These are phyloP conservation scores for Neolamprologus sp. DNA, from an alignment of 2,113 vertebrate genomes.

Conservation along the genomic window DNA sequence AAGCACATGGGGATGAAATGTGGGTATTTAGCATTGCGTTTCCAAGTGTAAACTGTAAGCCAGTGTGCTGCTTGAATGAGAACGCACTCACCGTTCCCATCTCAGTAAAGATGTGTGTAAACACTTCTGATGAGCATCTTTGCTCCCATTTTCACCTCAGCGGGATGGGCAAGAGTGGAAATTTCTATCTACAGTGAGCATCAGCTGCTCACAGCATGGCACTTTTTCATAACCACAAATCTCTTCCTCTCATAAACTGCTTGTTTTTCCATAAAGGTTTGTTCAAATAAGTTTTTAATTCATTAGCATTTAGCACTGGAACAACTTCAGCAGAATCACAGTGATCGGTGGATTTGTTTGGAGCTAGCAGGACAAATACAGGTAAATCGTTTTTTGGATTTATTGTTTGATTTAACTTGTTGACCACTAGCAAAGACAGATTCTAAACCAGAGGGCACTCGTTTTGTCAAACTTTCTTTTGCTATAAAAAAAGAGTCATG, in stretches of 20 bases:
- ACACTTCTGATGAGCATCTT: background rate
- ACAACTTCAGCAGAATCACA: background rate
- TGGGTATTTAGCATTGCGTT: background rate
- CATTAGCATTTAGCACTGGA: background rate
- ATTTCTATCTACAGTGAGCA: background rate
- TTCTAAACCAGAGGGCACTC: background rate
- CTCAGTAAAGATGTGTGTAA: background rate
- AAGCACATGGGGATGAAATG: background rate
- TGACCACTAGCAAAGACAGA: background rate
- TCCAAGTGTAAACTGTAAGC: background rate
- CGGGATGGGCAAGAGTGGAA: background rate
- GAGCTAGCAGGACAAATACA: background rate
- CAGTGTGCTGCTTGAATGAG: background rate
- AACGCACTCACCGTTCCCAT: background rate
- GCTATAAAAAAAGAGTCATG: background rate
- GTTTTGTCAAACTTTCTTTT: background rate
- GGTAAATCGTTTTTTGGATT: background rate
- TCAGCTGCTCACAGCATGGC: background rate
- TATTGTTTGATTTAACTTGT: background rate
- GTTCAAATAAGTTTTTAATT: background rate
- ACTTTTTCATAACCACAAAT: background rate
- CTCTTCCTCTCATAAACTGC: background rate
- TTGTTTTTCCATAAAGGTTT: background rate
- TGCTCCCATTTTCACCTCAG: conserved; percentile 8
- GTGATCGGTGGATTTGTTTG: background rate